Evolutionary conservation across 2,888 invertebrate genomes (phyloP), one percentile per base, ranked within the genome.

Genomic region (Malthinus seriepunctatus): DNA sequence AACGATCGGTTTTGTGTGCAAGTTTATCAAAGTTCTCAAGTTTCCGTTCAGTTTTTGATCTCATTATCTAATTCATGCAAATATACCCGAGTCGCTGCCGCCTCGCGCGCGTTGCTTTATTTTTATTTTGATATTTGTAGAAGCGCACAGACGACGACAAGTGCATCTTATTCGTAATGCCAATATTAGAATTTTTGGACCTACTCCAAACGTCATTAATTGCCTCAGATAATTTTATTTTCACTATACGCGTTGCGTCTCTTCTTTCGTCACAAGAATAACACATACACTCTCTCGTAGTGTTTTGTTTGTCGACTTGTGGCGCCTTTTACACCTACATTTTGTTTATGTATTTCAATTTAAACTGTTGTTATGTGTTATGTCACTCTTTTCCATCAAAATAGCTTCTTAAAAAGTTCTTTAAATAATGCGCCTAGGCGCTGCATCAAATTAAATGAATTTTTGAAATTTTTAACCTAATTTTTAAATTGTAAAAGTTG

Each of bases 271-370:
- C 60, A 60, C 46, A 54, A 23, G 23, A 3, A 23, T 5, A 23
- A 2, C 39, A 54, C 60, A 35, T 47, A 53, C 55, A 51, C 44
- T 51, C 33, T 52, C 35, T 48, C 32, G 45, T 54, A 45, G 33
- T 2, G n/a, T 51, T 56, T 55, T 55, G 55, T 55, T 53, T 60
- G 55, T 50, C 50, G 50, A 39, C 23, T 46, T 50, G 33, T 60
- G 60, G 60, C 60, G 60, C 60, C 60, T 55, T 55, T 34, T 50
- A 51, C 60, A 46, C 60, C 60, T 45, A 60, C 60, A 32, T 55
- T n/a, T 54, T 54, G 53, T 54, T 60, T 60, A 56, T 50, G 55
- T 60, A 42, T 60, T 55, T 51, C 47, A 55, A 51, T 23, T 55
- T 55, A 60, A 49, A 37, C 32, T 39, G 14, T n/a, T 23, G 39